Percentiles rank a stretch among this genome's conserved stretches.
phyloP scores from a whole-genome alignment of 2,888 invertebrate genomes.

The Tanypteryx hageni region DNA sequence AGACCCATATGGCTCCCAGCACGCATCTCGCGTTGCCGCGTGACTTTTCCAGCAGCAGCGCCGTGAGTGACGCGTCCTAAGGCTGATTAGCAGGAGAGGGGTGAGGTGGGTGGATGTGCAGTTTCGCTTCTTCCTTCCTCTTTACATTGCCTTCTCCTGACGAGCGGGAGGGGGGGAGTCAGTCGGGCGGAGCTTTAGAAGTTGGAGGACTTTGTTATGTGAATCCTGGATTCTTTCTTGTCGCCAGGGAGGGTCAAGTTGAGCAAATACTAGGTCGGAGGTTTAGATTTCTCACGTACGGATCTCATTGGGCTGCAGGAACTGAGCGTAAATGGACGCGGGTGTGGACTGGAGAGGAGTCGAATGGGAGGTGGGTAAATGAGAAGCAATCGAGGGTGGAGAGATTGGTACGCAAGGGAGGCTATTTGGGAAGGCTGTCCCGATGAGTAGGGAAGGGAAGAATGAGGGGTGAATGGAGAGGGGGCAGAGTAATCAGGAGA shows the following conservation, averaged over 20 bases:
- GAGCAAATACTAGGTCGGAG: not conserved
- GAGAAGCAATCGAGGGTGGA: not conserved
- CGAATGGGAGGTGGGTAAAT: not conserved
- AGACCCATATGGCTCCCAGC: not conserved
- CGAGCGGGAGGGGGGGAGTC: not conserved
- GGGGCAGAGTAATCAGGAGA: not conserved
- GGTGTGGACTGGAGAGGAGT: not conserved
- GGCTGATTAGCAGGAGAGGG: not conserved
- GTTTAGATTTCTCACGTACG: slow-evolving; percentile 2
- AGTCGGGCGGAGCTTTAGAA: not conserved
- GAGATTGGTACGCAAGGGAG: slow-evolving; percentile 10
- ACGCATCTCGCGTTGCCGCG: not conserved
- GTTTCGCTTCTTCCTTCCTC: too few relatives aligned
- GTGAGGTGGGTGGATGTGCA: not conserved
- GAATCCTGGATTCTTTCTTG: not conserved
- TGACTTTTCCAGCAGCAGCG: not conserved
- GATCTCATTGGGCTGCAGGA: not conserved
- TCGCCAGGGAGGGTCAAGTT: not conserved
- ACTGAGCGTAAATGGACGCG: not conserved
- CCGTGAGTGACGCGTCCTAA: not conserved
- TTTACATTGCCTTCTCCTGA: not conserved
- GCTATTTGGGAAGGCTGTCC: not conserved
- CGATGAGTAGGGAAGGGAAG: not conserved
- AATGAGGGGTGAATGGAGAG: not conserved
- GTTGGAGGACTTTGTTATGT: not conserved